These are phyloP conservation scores for Mustela nigripes DNA, from an alignment of 2,113 vertebrate genomes.

Conservation along the genomic window DNA sequence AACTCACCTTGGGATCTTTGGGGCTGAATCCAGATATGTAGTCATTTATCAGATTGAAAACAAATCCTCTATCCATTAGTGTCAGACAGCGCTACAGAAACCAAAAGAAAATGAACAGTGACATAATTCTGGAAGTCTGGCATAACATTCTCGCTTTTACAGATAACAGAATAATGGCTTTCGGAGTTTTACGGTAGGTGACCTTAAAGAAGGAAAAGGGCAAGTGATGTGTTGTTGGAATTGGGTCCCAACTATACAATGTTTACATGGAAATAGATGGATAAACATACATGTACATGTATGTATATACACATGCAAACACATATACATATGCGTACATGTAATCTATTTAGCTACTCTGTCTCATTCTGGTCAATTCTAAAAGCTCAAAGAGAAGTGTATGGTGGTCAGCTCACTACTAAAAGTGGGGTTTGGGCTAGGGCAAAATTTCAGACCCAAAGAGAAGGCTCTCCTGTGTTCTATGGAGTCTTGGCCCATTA, in stretches of 20 bases:
- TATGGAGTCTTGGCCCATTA: neutral
- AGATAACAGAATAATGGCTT: constrained; percentile 41
- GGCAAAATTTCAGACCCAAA: constrained; percentile 22
- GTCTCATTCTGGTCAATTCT: neutral
- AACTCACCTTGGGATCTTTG: constrained; percentile 97
- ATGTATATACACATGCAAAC: neutral
- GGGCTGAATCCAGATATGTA: constrained; percentile 96
- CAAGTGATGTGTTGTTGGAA: neutral
- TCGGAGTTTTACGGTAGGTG: neutral
- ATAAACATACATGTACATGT: neutral
- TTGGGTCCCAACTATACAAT: neutral
- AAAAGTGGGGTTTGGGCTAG: neutral
- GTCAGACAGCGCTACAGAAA: constrained; percentile 94
- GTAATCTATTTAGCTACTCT: neutral
- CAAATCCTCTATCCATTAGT: constrained; percentile 97
- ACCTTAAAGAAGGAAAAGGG: constrained; percentile 8
- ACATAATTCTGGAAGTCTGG: neutral
- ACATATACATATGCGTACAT: neutral
- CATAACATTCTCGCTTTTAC: constrained; percentile 49
- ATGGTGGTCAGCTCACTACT: neutral
- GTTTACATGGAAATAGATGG: neutral
- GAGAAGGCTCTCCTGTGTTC: neutral
- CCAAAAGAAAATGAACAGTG: constrained; percentile 47
- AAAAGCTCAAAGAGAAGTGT: neutral
- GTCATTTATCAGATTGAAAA: constrained; percentile 96